Base-by-base conservation (phyloP, 1,140 invertebrate genomes). In the Gyrodactylus salaris region DNA sequence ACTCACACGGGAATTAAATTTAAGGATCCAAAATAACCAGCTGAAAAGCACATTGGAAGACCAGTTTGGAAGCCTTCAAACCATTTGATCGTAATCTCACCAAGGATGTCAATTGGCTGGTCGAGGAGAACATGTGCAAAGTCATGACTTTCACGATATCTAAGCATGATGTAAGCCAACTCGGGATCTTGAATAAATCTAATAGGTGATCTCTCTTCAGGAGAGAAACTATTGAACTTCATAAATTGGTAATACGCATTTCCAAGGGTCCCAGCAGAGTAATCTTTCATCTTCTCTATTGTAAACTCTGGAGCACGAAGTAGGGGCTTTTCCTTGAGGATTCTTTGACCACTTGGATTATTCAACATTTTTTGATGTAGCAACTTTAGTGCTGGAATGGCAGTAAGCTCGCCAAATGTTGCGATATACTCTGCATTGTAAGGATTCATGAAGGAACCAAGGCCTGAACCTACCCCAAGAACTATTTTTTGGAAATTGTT, bases 141-240 rank as follows among this genome's bases (percentile, higher is more conserved):
- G 82, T 98, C 94, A 80, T 98, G 94, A 21, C 87, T 86, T 82
- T 98, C 91, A 76, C 94, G 85, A 79, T 97, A 97, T 68, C 94
- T 83, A 81, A 92, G 89, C 87, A 97, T 93, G 1, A 96, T 86
- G 82, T 96, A 98, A 22, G 90, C 89, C 73, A 94, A 80, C 75
- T 94, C 86, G 1, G 86, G 80, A 81, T 98, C 88, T 77, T 91
- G 86, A 26, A 98, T 85, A 82, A 95, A 98, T 76, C 87, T 86
- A 0, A 97, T 91, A 27, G 86, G 83, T 75, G 86, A 80, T 76
- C 94, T 84, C 27, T 87, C 87, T 83, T 98, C 92, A 1, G 93
- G 90, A 20, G 88, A 89, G 22, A 21, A 73, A 7, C 2, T 16
- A 54, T 54, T 54, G n/a, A 54, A 54, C 7, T 7, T 54, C 34